Percentiles rank a stretch among this genome's conserved stretches.
Evolutionary conservation across 2,888 invertebrate genomes (phyloP).

Genomic region (Eucera pruinosa): DNA sequence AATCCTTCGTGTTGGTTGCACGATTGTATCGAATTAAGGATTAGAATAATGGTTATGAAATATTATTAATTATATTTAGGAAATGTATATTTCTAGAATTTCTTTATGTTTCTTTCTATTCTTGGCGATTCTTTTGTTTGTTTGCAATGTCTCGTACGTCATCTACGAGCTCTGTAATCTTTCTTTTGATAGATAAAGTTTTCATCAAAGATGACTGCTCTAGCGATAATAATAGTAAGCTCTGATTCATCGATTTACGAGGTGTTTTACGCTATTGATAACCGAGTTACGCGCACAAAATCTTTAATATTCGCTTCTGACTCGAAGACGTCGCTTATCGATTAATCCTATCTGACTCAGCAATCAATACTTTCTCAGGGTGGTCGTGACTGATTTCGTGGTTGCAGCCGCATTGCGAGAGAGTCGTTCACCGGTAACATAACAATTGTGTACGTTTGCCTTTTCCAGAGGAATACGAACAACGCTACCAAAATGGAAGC

Average conservation of each 20-base stretch:
- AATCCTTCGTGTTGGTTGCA: too few species aligned
- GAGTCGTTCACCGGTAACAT: slow-evolving; percentile 7
- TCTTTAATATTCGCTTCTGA: background rate
- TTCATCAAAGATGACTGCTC: background rate
- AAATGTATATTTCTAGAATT: too few species aligned
- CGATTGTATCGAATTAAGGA: too few species aligned
- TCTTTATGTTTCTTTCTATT: too few species aligned
- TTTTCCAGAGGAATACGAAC: slow-evolving; percentile 76
- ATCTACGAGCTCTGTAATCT: slow-evolving; percentile 30
- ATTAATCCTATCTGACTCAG: background rate
- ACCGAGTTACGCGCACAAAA: background rate
- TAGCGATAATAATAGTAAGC: too few species aligned
- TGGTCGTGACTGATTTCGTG: background rate
- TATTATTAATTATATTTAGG: too few species aligned
- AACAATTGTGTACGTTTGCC: background rate
- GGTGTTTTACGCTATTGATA: background rate
- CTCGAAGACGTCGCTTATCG: background rate
- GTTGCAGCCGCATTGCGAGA: background rate
- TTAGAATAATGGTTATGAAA: too few species aligned
- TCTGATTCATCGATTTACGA: background rate
- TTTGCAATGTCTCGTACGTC: background rate
- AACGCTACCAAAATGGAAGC: slow-evolving; percentile 72
- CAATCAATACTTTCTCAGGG: background rate
- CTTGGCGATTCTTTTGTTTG: background rate
- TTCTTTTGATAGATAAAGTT: slow-evolving; percentile 3